Evolutionary conservation across 1,140 invertebrate genomes (phyloP).

Genomic region (Himalopsyche phryganea): DNA sequence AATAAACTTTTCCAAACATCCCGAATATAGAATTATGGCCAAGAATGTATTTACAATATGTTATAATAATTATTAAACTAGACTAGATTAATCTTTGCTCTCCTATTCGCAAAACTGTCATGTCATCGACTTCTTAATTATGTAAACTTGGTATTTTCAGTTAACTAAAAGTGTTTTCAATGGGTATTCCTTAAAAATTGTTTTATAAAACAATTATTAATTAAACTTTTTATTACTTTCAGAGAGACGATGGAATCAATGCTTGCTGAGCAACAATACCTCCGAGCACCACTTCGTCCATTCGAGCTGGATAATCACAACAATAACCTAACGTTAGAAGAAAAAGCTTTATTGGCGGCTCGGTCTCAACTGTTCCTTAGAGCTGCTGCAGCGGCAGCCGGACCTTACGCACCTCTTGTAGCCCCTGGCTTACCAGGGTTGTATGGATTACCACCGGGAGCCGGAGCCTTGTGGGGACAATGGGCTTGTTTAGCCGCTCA

Average conservation of each 20-base stretch:
- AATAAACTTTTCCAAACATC: no score
- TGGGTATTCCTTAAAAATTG: no score
- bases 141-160: no score
- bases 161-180: no score
- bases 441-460: conserved; percentile 49
- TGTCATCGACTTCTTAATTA: no score
- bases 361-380: conserved; percentile 64
- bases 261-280: conserved; percentile 72
- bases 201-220: no score
- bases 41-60: no score
- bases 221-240: conserved; percentile 37
- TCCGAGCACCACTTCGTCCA: conserved; percentile 68
- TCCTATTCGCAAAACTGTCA: no score
- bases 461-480: conserved; percentile 54
- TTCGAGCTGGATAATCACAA: conserved; percentile 71
- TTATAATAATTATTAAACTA: no score
- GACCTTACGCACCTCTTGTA: conserved; percentile 53
- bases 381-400: conserved; percentile 61
- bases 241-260: conserved; percentile 82
- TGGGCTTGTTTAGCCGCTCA: conserved; percentile 61
- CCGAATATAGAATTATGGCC: no score
- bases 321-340: conserved; percentile 68
- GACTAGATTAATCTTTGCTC: no score
- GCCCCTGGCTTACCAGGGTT: conserved; percentile 45
- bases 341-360: conserved; percentile 69